These are phyloP conservation scores for Excalfactoria chinensis DNA, from an alignment of 2,113 vertebrate species.

Conservation along the genomic window DNA sequence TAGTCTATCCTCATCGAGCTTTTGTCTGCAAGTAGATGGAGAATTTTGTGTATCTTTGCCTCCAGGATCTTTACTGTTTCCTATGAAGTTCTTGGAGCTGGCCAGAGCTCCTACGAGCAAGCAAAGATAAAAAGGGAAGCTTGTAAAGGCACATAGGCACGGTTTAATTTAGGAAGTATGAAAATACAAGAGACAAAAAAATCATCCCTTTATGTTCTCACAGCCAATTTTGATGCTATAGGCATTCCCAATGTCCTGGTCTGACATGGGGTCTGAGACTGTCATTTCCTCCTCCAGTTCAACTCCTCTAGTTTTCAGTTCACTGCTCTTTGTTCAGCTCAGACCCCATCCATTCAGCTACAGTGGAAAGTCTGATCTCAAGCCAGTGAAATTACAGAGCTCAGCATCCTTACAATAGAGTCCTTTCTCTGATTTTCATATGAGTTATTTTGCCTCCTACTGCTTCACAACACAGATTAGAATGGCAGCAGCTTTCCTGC, in stretches of 20 bases:
- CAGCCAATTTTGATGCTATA: neutral
- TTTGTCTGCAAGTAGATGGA: neutral
- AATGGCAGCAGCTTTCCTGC: neutral
- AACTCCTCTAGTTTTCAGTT: neutral
- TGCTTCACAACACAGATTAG: neutral
- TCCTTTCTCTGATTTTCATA: neutral
- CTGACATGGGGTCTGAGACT: neutral
- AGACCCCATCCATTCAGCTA: neutral
- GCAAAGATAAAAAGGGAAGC: neutral
- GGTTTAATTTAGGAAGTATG: neutral
- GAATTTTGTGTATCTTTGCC: neutral
- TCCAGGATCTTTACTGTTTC: neutral
- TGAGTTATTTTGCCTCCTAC: neutral
- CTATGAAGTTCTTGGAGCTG: neutral
- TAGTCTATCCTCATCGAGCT: neutral
- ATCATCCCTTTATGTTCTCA: neutral
- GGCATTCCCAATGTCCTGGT: neutral
- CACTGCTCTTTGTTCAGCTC: neutral
- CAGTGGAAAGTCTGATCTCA: neutral
- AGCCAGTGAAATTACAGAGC: neutral
- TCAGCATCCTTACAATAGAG: accelerated
- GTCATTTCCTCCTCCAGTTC: neutral
- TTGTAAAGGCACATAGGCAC: neutral
- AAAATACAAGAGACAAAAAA: neutral
- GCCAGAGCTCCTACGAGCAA: neutral